Evolutionary conservation across 2,797 vertebrate genomes (phyloP).

Genomic region (Poeciliopsis paucimaculata): DNA sequence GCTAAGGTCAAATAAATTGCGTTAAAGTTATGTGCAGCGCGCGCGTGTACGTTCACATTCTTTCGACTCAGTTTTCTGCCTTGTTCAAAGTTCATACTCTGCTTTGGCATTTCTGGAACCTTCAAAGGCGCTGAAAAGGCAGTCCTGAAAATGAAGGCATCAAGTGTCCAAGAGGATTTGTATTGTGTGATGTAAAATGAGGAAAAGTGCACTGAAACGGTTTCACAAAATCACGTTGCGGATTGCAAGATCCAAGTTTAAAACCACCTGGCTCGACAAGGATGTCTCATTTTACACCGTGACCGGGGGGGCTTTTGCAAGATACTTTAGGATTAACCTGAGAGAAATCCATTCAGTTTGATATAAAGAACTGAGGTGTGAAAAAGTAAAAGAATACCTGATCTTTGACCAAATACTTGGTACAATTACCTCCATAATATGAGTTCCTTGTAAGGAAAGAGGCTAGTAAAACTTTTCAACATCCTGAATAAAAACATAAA

Average conservation of each 20-base stretch:
- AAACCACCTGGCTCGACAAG: not conserved
- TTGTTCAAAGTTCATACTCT: not conserved
- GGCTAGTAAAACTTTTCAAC: not conserved
- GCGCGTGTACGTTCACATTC: conserved; percentile 19
- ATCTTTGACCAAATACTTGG: not conserved
- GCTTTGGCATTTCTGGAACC: not conserved
- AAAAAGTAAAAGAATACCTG: not conserved
- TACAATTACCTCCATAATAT: not conserved
- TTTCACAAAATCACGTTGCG: not conserved
- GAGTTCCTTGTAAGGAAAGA: not conserved
- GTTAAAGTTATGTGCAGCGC: conserved; percentile 14
- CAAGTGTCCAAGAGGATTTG: not conserved
- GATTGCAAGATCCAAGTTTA: not conserved
- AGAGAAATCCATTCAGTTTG: not conserved
- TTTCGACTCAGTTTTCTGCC: conserved; percentile 14
- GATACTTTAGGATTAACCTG: not conserved
- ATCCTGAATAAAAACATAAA: not conserved
- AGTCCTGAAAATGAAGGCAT: not conserved
- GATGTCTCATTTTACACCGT: not conserved
- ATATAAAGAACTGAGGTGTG: not conserved
- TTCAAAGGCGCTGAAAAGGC: not conserved
- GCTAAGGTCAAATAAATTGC: conserved; percentile 31
- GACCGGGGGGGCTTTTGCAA: not conserved
- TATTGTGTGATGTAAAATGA: not conserved
- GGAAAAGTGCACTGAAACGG: not conserved